Evolutionary conservation across 2,797 vertebrate species (phyloP), one percentile per base, ranked within the genome.

Genomic region (Oryzias sinensis): DNA sequence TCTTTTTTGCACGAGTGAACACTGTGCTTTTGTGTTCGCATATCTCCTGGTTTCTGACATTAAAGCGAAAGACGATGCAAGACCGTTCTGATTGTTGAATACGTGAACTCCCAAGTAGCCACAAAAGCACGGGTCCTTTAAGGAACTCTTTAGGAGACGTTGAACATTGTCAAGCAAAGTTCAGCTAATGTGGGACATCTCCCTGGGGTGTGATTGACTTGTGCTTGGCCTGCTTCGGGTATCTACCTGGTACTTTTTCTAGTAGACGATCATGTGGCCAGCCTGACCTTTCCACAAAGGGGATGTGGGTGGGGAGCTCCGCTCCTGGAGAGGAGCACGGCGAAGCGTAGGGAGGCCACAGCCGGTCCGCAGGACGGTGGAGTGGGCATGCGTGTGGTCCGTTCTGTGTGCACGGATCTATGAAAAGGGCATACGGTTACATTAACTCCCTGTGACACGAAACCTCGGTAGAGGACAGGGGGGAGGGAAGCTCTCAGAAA

Each of bases 401-500:
- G 18, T 65, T 49, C 17, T 56, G 49, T 61, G 70, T 48, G 73
- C 49, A 40, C 24, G 80, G 73, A 79, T 84, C 76, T 69, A 77
- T 83, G 84, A 86, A 90, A 90, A 90, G 89, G 90, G 84, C 87
- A 89, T 63, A 27, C 27, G 17, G 80, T 86, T 87, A 79, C 51
- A 64, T 81, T 90, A 88, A 91, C 72, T 61, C 66, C 65, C 55
- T 76, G 76, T 87, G 90, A 91, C 87, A 87, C 64, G 80, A 84
- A 77, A 79, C 68, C 59, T 61, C 77, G 80, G 65, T 70, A 24
- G 65, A 61, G 74, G 77, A 79, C 73, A 55, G 67, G 73, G 50
- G 50, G 27, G 47, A 47, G 49, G 24, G 24, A 11, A 11, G 33
- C 33, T 11, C 14, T 24, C 47, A 56, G 22, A 24, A 24, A 47